Conservation (phyloP, 2,113 vertebrate species). For the Paramormyrops kingsleyae region DNA sequence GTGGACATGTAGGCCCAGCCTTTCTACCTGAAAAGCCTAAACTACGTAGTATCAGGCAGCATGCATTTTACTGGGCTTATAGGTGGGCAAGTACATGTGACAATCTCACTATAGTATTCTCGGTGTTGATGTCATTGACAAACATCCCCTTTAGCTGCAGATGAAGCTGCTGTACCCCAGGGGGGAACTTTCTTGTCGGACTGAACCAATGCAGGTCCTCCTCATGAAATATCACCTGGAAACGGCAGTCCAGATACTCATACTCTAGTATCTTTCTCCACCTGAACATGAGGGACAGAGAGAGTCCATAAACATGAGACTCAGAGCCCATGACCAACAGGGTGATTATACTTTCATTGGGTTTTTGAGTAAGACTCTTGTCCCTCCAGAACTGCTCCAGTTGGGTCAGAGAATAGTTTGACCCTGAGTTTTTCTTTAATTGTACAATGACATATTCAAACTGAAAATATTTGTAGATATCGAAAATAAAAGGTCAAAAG, state of each 20-base stretch:
- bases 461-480: too few species aligned
- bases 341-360: too few species aligned
- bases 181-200: conserved; percentile 81
- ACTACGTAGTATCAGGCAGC: neutral
- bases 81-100: neutral
- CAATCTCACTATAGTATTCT: conserved; percentile 84
- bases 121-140: conserved; percentile 62
- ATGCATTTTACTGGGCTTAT: neutral
- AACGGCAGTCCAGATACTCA: conserved; percentile 92
- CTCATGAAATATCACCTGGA: conserved; percentile 97
- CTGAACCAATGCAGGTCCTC: conserved; percentile 98
- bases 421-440: too few species aligned
- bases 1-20: neutral
- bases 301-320: too few species aligned
- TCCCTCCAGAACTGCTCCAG: too few species aligned
- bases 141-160: conserved; percentile 86
- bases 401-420: too few species aligned
- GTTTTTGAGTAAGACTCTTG: too few species aligned
- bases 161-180: conserved; percentile 80
- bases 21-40: neutral
- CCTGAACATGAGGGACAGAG: conserved; percentile 52
- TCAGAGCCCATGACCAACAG: neutral
- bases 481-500: neutral
- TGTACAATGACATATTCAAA: too few species aligned
- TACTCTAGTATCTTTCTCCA: conserved; percentile 96